Evolutionary conservation across 2,797 vertebrate species (phyloP).

Genomic region (Acipenser oxyrinchus): DNA sequence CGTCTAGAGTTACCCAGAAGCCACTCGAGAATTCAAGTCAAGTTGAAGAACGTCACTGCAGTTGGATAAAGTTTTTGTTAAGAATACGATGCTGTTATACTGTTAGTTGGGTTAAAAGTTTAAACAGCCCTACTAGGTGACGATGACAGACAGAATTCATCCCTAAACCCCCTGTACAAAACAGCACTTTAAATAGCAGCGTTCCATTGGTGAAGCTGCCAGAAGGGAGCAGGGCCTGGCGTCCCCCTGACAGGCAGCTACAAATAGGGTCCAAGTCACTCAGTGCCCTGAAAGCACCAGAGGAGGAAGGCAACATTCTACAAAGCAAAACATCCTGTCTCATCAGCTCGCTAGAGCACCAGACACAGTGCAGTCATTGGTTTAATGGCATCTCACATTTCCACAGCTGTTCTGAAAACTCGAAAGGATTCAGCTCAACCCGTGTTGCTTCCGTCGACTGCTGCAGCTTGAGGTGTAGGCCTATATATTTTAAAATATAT

Average conservation of each 20-base stretch:
- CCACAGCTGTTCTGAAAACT: slow-evolving; percentile 6
- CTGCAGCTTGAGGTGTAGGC: too few species aligned
- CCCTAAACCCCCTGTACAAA: background rate
- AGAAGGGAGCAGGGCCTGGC: background rate
- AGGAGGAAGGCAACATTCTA: background rate
- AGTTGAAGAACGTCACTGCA: too few species aligned
- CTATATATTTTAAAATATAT: too few species aligned
- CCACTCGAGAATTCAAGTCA: too few species aligned
- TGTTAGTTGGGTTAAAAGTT: too few species aligned
- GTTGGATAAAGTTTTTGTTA: too few species aligned
- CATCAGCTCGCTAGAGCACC: slow-evolving; percentile 3
- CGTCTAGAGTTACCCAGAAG: too few species aligned
- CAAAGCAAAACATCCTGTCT: slow-evolving; percentile 10
- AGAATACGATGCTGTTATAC: too few species aligned
- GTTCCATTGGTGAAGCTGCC: background rate
- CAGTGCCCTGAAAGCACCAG: background rate
- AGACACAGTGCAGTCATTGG: background rate
- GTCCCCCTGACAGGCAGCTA: background rate
- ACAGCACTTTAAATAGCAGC: slow-evolving; percentile 2
- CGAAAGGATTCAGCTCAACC: too few species aligned
- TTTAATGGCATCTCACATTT: slow-evolving; percentile 9
- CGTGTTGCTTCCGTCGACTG: too few species aligned
- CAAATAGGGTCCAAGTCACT: background rate
- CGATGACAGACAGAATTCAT: too few species aligned
- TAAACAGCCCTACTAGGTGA: too few species aligned